phyloP scores from a whole-genome alignment of 2,113 vertebrate species.

The Misgurnus anguillicaudatus region DNA sequence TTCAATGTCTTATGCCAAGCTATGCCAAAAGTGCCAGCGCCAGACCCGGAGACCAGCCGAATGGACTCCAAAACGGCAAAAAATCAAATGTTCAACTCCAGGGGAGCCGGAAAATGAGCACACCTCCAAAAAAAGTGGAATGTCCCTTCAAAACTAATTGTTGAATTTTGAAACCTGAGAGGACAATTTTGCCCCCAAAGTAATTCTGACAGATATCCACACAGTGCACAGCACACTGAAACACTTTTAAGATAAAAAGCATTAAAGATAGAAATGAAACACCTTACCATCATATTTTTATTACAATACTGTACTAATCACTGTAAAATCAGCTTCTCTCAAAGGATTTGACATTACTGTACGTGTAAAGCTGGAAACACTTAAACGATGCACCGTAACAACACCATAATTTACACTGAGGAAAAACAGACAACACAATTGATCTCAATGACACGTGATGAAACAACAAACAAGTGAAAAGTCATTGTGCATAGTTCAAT shows the following conservation, averaged over 20 bases:
- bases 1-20: too few species aligned
- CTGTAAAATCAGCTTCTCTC: neutral
- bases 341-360: neutral
- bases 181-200: too few species aligned
- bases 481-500: conserved; percentile 80
- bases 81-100: too few species aligned
- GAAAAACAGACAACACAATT: conserved; percentile 64
- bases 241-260: neutral
- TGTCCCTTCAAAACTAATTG: too few species aligned
- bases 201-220: neutral
- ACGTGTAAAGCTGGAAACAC: neutral
- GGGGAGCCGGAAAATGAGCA: too few species aligned
- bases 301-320: conserved; percentile 54
- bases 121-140: too few species aligned
- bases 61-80: too few species aligned
- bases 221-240: neutral
- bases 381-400: conserved; percentile 27
- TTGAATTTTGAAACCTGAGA: too few species aligned
- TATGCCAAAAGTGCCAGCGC: too few species aligned
- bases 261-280: conserved; percentile 8
- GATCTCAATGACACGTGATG: neutral
- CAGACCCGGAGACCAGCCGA: too few species aligned
- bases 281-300: conserved; percentile 62
- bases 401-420: conserved; percentile 52
- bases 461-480: conserved; percentile 60